Evolutionary conservation across 2,888 invertebrate genomes (phyloP).

Genomic region (Spisula subtruncata): DNA sequence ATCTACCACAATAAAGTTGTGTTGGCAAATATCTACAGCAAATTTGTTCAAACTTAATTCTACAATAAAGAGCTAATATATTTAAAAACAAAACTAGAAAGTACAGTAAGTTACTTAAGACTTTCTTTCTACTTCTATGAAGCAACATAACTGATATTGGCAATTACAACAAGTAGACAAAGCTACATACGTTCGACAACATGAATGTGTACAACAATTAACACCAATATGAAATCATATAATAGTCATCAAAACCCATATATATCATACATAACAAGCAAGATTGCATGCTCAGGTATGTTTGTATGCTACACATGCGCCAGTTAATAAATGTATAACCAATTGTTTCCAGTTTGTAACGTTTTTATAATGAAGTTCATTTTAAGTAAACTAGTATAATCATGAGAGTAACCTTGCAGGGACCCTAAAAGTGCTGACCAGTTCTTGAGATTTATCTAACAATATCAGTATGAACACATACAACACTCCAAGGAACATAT

Average conservation of each 20-base stretch:
- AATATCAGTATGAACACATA: too few species aligned
- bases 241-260: background rate
- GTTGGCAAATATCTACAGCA: constrained; percentile 6
- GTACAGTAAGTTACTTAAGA: background rate
- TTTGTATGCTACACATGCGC: background rate
- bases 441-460: too few species aligned
- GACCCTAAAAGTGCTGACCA: too few species aligned
- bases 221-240: background rate
- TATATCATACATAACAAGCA: background rate
- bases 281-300: background rate
- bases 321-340: background rate
- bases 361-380: too few species aligned
- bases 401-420: too few species aligned
- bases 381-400: too few species aligned
- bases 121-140: background rate
- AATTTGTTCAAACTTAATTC: background rate
- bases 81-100: background rate
- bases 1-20: background rate
- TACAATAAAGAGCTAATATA: background rate
- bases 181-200: background rate
- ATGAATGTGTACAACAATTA: background rate
- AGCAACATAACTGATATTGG: background rate
- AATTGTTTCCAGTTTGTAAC: too few species aligned
- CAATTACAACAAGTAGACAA: background rate
- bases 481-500: too few species aligned